Conservation (phyloP, 2,113 vertebrate genomes). For the Odobenus rosmarus region DNA sequence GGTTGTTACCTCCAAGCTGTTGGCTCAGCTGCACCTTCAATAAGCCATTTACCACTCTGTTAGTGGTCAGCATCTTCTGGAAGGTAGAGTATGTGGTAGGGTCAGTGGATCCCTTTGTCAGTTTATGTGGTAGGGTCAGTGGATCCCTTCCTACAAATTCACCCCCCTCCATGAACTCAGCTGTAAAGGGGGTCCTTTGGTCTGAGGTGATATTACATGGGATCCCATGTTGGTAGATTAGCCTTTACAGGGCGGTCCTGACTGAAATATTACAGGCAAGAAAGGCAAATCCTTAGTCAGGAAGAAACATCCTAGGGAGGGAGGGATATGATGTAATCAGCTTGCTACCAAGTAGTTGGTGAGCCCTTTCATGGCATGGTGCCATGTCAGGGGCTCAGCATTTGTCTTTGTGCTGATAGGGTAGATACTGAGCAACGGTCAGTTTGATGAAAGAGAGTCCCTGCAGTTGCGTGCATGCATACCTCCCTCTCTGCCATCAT, state of each 20-base stretch:
- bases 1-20: neutral
- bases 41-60: neutral
- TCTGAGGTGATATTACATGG: neutral
- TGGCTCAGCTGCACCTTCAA: neutral
- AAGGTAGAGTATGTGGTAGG: too few relatives aligned
- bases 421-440: too few relatives aligned
- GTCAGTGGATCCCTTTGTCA: neutral
- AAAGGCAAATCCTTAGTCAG: neutral
- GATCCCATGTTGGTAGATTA: neutral
- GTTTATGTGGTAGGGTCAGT: neutral
- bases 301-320: neutral
- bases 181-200: neutral
- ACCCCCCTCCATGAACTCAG: neutral
- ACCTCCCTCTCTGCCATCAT: neutral
- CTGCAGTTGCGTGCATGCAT: accelerated
- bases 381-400: neutral
- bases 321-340: neutral
- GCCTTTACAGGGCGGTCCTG: neutral
- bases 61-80: neutral
- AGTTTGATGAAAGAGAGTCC: neutral
- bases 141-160: neutral
- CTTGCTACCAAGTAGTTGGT: neutral
- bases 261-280: neutral
- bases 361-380: neutral
- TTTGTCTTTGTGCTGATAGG: neutral